Evolutionary conservation across 2,113 vertebrate genomes (phyloP).

Genomic region (Micromys minutus): DNA sequence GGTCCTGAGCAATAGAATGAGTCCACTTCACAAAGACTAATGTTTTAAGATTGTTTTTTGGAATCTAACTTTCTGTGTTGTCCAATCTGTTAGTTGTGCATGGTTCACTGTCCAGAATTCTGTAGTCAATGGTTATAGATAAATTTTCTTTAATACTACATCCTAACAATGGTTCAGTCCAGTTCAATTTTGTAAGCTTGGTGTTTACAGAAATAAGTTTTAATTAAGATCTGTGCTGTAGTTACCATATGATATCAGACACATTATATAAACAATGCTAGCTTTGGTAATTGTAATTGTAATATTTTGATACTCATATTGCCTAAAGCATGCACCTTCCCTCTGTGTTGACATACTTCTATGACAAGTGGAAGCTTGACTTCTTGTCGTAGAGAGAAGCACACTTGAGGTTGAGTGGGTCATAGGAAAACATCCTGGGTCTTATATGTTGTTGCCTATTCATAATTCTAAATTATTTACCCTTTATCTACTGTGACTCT

Average conservation of each 20-base stretch:
- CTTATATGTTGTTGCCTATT: not conserved
- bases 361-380: not conserved
- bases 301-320: constrained; percentile 11
- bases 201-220: constrained; percentile 37
- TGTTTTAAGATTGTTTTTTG: not conserved
- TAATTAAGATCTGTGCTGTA: not conserved
- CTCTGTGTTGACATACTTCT: not conserved
- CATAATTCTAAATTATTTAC: not conserved
- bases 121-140: not conserved
- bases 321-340: not conserved
- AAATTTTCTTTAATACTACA: not conserved
- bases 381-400: not conserved
- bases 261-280: constrained; percentile 24
- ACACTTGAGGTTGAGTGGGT: not conserved
- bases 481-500: not conserved
- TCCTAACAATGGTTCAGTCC: not conserved
- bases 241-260: not conserved
- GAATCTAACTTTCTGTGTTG: not conserved
- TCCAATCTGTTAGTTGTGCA: not conserved
- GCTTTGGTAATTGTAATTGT: not conserved
- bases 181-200: not conserved
- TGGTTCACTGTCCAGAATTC: not conserved
- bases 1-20: not conserved
- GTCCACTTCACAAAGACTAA: not conserved
- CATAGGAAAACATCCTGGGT: not conserved